These are phyloP conservation scores for Danio tinwini DNA, from an alignment of 2,797 vertebrate genomes.

Conservation along the genomic window DNA sequence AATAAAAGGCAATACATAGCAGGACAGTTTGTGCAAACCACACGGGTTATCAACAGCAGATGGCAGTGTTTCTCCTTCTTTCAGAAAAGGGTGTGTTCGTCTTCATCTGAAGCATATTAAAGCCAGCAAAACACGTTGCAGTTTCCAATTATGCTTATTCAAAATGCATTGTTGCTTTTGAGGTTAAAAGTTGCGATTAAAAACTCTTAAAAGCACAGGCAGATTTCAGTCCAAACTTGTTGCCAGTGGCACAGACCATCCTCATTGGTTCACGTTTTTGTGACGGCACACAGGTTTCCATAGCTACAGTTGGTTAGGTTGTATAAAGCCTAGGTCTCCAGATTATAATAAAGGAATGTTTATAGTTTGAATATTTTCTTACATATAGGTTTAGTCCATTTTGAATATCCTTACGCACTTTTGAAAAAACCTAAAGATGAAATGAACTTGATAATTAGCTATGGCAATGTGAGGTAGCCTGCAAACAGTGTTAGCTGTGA, in stretches of 20 bases:
- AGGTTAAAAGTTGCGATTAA: conserved; percentile 42
- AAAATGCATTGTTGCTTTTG: conserved; percentile 39
- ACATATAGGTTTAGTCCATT: conserved; percentile 40
- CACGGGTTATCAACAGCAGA: conserved; percentile 67
- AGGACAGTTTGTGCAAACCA: conserved; percentile 62
- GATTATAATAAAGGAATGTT: conserved; percentile 67
- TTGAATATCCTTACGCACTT: conserved; percentile 1
- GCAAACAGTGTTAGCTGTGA: conserved; percentile 49
- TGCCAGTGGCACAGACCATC: conserved; percentile 53
- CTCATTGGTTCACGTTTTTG: conserved; percentile 37
- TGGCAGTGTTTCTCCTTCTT: conserved; percentile 75
- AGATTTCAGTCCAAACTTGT: conserved; percentile 32
- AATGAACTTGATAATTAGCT: conserved; percentile 23
- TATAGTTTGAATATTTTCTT: conserved; percentile 46
- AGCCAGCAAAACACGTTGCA: conserved; percentile 11
- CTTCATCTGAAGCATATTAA: conserved; percentile 16
- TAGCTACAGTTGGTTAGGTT: conserved; percentile 59
- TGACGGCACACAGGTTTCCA: conserved; percentile 57
- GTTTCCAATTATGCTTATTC: conserved; percentile 18
- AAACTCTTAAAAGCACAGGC: conserved; percentile 23
- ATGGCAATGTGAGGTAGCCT: conserved; percentile 40
- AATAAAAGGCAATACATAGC: conserved; percentile 47
- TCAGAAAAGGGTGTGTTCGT: conserved; percentile 45
- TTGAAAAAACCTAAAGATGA: conserved; percentile 11
- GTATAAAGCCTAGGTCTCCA: conserved; percentile 60